Percentiles rank a stretch among this genome's conserved stretches.
phyloP scores from a whole-genome alignment of 2,888 invertebrate genomes.

The Argyra leucocephala region DNA sequence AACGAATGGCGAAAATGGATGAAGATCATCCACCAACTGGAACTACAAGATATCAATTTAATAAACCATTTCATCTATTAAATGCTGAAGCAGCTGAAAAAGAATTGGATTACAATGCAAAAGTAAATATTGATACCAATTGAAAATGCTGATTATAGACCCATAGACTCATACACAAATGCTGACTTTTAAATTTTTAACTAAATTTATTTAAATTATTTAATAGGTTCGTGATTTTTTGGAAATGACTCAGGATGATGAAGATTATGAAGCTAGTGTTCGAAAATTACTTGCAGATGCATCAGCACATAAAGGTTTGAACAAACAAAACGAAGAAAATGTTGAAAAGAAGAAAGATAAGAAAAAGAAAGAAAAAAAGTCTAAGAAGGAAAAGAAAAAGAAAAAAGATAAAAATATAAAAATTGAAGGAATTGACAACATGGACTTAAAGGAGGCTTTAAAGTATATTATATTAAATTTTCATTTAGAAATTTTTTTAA shows the following conservation, averaged over 20 bases:
- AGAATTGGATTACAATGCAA: slow-evolving; percentile 53
- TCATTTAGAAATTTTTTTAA: too few relatives aligned
- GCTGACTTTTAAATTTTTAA: too few relatives aligned
- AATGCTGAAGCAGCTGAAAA: neutral
- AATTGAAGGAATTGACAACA: slow-evolving; percentile 54
- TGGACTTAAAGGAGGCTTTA: slow-evolving; percentile 58
- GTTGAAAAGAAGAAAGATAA: slow-evolving; percentile 47
- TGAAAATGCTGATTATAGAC: too few relatives aligned
- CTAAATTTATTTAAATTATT: neutral
- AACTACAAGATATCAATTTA: slow-evolving; percentile 49
- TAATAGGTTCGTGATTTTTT: slow-evolving; percentile 58
- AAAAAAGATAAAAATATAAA: slow-evolving; percentile 57
- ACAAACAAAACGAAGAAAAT: slow-evolving; percentile 53
- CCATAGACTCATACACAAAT: neutral
- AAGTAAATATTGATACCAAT: slow-evolving; percentile 40
- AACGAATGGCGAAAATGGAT: slow-evolving; percentile 67
- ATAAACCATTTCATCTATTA: slow-evolving; percentile 51
- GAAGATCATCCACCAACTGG: slow-evolving; percentile 38
- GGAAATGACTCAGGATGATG: slow-evolving; percentile 71
- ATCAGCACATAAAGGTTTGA: slow-evolving; percentile 53
- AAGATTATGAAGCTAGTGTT: slow-evolving; percentile 77
- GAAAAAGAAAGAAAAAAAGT: slow-evolving; percentile 44
- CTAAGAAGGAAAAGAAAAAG: slow-evolving; percentile 44
- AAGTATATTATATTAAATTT: slow-evolving; percentile 45
- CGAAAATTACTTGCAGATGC: slow-evolving; percentile 78